Evolutionary conservation across 30 jellyfish, hydroid and myxozoan genomes (phyloP).

Genomic region (Hydra vulgaris): DNA sequence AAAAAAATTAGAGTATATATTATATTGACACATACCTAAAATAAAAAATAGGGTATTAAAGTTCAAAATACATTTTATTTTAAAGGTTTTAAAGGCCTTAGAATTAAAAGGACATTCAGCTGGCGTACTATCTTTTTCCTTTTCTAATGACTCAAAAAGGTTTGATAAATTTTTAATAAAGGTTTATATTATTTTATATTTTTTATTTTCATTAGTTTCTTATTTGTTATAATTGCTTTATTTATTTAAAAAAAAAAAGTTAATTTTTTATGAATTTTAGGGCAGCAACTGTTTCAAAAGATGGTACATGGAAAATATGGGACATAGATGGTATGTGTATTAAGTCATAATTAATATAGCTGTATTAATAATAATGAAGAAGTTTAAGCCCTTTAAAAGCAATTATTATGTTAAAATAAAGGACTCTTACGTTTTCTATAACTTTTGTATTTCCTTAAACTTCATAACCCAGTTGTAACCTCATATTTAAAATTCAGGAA

Average conservation of each 20-base stretch:
- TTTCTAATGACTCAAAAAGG: slow-evolving; percentile 82
- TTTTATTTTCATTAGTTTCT: neutral
- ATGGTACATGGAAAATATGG: slow-evolving; percentile 81
- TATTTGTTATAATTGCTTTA: neutral
- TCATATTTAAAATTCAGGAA: no score
- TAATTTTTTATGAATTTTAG: slow-evolving; percentile 13
- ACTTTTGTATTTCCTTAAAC: no score
- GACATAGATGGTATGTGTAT: slow-evolving; percentile 91
- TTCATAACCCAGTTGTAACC: no score
- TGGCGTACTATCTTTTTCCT: slow-evolving; percentile 78
- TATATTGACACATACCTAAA: no score
- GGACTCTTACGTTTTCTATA: no score
- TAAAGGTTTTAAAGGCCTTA: slow-evolving; percentile 53
- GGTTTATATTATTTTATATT: neutral
- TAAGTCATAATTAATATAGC: no score
- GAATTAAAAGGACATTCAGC: slow-evolving; percentile 95
- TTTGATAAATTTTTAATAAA: neutral
- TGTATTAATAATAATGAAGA: no score
- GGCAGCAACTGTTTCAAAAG: slow-evolving; percentile 89
- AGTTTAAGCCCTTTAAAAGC: no score
- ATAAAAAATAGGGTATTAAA: no score
- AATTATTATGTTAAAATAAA: no score
- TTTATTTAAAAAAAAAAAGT: neutral
- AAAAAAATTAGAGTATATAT: no score
- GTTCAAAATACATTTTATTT: neutral